Base-by-base conservation (phyloP, 2,797 vertebrate genomes). In the Lacerta bilineata region DNA sequence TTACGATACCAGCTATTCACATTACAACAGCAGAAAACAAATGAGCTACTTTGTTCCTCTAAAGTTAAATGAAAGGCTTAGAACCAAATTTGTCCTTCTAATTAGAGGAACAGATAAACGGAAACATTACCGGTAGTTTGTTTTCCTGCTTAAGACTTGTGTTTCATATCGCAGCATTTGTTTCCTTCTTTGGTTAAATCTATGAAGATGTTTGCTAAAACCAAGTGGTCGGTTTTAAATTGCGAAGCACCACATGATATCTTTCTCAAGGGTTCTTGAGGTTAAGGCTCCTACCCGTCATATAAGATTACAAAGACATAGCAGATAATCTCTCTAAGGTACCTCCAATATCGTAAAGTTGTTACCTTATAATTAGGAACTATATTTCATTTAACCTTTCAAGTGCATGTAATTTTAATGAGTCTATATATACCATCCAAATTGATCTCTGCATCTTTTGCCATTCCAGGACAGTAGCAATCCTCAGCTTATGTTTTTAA, bases 1-100 rank as follows among this genome's bases (percentile, higher is more conserved):
- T 55, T 15, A 93, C 85, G 66, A 68, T 82, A 10, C 64, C 8
- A 50, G 80, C 5, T 66, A 76, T 29, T 7, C 61, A 46, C 13
- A 89, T 91, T 86, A 72, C 50, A 87, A 88, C 85, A 87, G 87
- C 85, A 86, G 17, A 83, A 84, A 86, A 33, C 66, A 0, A 91
- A 85, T 74, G 0, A 83, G 5, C 82, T 88, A 13, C 1, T 82
- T 76, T 59, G 27, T 8, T 46, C 25, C 87, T 2, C 68, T 75
- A 91, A 55, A 82, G 77, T 66, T 84, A 88, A 1, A 8, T 69
- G 71, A 68, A 90, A 71, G 36, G 2, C 15, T 15, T 89, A 90
- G 64, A 3, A 87, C 4, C 88, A 9, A 13, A 82, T 0, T 61
- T n/a, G 55, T 78, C 8, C 82, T 86, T 90, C 41, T 76, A 18